phyloP scores from a whole-genome alignment of 2,113 vertebrate species.

The Podocnemis expansa region DNA sequence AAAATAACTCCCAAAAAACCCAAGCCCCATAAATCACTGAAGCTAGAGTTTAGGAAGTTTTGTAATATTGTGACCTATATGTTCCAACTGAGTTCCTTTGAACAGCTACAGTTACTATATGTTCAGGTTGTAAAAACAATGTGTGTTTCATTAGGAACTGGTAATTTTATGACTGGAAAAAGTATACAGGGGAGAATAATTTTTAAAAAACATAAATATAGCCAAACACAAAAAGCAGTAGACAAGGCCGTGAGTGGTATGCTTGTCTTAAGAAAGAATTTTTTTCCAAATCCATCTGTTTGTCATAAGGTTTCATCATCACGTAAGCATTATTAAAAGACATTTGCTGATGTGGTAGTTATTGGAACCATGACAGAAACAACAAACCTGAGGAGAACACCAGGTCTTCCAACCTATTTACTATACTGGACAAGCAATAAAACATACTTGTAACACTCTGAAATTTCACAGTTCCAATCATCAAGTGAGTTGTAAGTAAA shows the following conservation, averaged over 20 bases:
- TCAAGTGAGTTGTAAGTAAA: neutral
- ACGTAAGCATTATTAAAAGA: conserved; percentile 74
- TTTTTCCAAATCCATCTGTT: conserved; percentile 80
- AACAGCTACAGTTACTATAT: neutral
- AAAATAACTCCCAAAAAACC: too few species aligned
- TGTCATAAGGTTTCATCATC: conserved; percentile 64
- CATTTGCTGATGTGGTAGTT: conserved; percentile 69
- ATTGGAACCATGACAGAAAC: conserved; percentile 71
- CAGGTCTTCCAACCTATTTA: conserved; percentile 55
- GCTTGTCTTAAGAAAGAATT: conserved; percentile 77
- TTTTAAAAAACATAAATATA: neutral
- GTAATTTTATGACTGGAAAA: neutral
- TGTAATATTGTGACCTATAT: conserved; percentile 16
- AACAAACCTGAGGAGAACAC: conserved; percentile 26
- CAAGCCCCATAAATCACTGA: conserved; percentile 22
- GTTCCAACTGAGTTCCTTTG: conserved; percentile 22
- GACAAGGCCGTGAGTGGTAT: conserved; percentile 78
- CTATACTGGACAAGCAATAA: neutral
- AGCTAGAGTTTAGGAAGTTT: neutral
- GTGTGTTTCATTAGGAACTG: neutral
- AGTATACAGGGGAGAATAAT: neutral
- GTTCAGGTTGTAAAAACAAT: conserved; percentile 28
- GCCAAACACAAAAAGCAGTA: conserved; percentile 7
- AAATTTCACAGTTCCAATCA: neutral
- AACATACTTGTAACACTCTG: conserved; percentile 14